phyloP scores from a whole-genome alignment of 2,113 vertebrate genomes.

The Hydropotes inermis region DNA sequence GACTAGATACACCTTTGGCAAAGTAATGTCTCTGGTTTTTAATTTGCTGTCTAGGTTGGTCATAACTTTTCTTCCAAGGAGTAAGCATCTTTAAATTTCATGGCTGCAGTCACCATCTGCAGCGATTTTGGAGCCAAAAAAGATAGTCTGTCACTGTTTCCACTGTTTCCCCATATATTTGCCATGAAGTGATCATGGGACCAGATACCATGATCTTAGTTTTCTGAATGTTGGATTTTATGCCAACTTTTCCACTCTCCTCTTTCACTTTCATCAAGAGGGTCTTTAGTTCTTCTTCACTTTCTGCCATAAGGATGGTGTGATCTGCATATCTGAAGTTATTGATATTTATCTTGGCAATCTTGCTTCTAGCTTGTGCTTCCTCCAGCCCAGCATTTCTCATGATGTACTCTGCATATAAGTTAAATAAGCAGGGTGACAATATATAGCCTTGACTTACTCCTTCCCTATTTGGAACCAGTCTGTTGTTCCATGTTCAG shows the following conservation, averaged over 20 bases:
- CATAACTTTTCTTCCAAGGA: neutral
- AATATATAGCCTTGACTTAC: rapidly evolving
- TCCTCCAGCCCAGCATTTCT: neutral
- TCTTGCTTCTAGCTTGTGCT: neutral
- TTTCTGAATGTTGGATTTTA: neutral
- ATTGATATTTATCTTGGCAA: neutral
- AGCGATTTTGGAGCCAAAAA: neutral
- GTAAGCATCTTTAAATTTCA: neutral
- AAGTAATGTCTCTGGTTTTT: neutral
- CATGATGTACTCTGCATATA: neutral
- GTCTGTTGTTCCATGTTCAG: neutral
- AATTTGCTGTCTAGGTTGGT: neutral
- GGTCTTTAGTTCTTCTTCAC: neutral
- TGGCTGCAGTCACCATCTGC: neutral
- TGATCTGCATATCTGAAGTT: neutral
- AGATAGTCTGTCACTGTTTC: neutral
- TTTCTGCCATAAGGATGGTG: neutral
- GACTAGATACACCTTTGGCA: neutral
- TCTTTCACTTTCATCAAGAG: neutral
- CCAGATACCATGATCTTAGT: neutral
- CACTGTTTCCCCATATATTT: neutral
- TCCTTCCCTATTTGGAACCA: neutral
- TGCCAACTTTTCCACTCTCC: neutral
- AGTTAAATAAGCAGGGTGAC: neutral
- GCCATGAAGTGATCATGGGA: neutral